Conservation (phyloP, 2,113 vertebrate species). For the Blennius ocellaris region DNA sequence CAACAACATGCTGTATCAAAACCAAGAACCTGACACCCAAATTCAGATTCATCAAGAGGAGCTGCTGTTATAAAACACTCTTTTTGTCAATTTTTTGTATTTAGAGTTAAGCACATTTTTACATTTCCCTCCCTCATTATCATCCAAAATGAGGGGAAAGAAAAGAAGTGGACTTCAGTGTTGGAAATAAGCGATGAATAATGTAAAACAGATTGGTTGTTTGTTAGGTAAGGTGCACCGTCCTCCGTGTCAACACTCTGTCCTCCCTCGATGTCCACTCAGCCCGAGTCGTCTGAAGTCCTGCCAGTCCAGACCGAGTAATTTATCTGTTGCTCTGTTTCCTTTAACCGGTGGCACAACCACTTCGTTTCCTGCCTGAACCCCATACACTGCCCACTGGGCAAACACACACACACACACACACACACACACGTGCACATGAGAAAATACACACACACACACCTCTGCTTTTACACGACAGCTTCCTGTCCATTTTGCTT, state of each 20-base stretch:
- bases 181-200: constrained; percentile 22
- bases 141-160: neutral
- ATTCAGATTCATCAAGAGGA: too few species aligned
- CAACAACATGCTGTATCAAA: too few species aligned
- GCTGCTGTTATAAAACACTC: neutral
- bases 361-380: constrained; percentile 63
- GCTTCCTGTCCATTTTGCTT: constrained; percentile 70
- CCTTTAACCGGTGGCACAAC: constrained; percentile 68
- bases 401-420: constrained; percentile 60
- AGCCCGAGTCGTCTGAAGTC: constrained; percentile 67
- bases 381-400: constrained; percentile 64
- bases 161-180: neutral
- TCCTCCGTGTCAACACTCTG: constrained; percentile 65
- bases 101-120: too few species aligned
- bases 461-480: constrained; percentile 64
- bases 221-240: constrained; percentile 39
- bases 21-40: neutral
- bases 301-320: constrained; percentile 68
- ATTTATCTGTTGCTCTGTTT: constrained; percentile 71
- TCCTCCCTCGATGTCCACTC: constrained; percentile 61
- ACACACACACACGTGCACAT: too few species aligned
- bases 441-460: constrained; percentile 37
- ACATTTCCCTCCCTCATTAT: neutral
- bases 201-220: constrained; percentile 35
- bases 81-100: too few species aligned